These are phyloP conservation scores for Stenurella melanura DNA, from an alignment of 2,888 invertebrate species.

Conservation along the genomic window DNA sequence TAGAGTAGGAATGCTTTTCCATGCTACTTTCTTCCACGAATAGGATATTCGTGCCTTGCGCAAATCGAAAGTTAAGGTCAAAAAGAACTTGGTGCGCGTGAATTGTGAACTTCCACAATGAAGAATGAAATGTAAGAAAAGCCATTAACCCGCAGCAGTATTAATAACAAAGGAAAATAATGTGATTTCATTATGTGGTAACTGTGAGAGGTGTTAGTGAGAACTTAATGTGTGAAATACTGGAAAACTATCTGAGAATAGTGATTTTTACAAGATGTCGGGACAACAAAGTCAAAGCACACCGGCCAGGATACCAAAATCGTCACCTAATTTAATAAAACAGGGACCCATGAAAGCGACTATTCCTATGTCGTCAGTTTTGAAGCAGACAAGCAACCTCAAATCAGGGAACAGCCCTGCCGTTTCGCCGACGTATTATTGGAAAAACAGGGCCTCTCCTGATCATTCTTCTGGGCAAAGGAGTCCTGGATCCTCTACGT, in stretches of 20 bases:
- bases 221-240: slow-evolving; percentile 46
- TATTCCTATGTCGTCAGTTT: slow-evolving; percentile 83
- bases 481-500: slow-evolving; percentile 83
- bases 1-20: neutral
- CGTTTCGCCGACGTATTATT: slow-evolving; percentile 80
- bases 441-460: slow-evolving; percentile 81
- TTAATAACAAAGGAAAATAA: slow-evolving; percentile 31
- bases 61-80: slow-evolving; percentile 35
- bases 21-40: slow-evolving; percentile 28
- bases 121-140: slow-evolving; percentile 35
- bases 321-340: slow-evolving; percentile 79
- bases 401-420: slow-evolving; percentile 80
- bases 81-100: slow-evolving; percentile 44
- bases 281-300: slow-evolving; percentile 59
- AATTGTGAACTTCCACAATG: slow-evolving; percentile 39
- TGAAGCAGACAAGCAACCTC: slow-evolving; percentile 77
- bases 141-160: slow-evolving; percentile 35
- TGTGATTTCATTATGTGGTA: slow-evolving; percentile 23
- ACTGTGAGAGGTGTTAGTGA: slow-evolving; percentile 21
- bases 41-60: slow-evolving; percentile 39
- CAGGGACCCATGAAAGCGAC: slow-evolving; percentile 86
- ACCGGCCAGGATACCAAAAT: slow-evolving; percentile 77
- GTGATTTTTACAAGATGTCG: slow-evolving; percentile 51
- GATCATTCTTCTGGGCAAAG: slow-evolving; percentile 83
- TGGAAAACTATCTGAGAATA: slow-evolving; percentile 30